Base-by-base conservation (phyloP, 53 echinoderm and acorn worm species). In the Antedon mediterranea region DNA sequence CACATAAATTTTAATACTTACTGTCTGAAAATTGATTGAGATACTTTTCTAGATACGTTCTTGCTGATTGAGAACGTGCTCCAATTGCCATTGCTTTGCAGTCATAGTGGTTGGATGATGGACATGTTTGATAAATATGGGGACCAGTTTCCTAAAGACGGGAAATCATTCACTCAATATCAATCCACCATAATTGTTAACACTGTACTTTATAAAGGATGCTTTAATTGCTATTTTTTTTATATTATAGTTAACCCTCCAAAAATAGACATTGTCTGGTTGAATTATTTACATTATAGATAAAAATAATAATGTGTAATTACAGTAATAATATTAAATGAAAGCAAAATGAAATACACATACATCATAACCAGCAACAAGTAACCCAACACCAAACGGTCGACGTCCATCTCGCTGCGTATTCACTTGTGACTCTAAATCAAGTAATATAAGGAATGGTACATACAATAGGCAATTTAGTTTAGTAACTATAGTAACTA, bases 81-180 rank as follows among this genome's bases (percentile, higher is more conserved):
- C 97, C 97, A 28, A 94, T 94, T 74, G 93, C 93, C 90, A 93
- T 93, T 30, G 87, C 87, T 81, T 90, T 93, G 73, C 95, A 97
- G 76, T 97, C 97, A 86, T 92, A 97, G 84, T 92, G 92, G 83
- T 97, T 97, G 3, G 97, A 89, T 20, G 92, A 92, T 15, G 92
- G 92, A 71, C 92, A 97, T 28, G 92, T 92, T 74, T 97, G 92
- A 81, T 81, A 92, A 43, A 97, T 89, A 57, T 92, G 97, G 0
- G 97, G 92, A 9, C 97, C 97, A 84, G 90, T 97, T 76, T 92
- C 97, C 97, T 97, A 78, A 0, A 75, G 71, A 72, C 57, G n/a
- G n/a, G n/a, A 71, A 77, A 77, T 43, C 11, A 82, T 0, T 29
- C n/a, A n/a, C n/a, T n/a, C n/a, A n/a, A n/a, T n/a, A 34, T 28